Evolutionary conservation across 1,140 invertebrate genomes (phyloP), one percentile per base, ranked within the genome.

Genomic region (Diuraphis noxia): DNA sequence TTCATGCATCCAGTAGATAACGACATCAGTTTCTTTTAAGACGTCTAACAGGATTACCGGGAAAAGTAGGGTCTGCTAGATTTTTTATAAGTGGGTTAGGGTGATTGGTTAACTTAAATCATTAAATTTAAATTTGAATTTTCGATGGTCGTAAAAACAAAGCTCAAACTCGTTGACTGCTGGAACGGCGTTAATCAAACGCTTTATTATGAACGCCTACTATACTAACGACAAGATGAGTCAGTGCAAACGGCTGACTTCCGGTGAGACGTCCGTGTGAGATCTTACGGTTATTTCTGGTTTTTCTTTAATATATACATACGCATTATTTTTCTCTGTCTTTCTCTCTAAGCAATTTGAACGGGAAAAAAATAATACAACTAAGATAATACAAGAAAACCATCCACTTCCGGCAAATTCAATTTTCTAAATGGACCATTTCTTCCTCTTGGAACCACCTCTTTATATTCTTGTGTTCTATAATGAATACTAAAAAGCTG

Each of bases 381-480:
- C 41, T 86, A 49, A 49, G 84, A 86, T 86, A 52, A 52, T 52
- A 86, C 46, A 52, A 25, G 46, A 36, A 38, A 86, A 36, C 85
- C 43, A 86, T 23, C 85, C 46, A 52, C 85, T 79, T 34, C 56
- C 72, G 88, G 41, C n/a, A 72, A 79, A 89, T 77, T 40, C 88
- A 72, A 89, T 89, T 72, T 77, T 77, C 88, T 79, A 77, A 89
- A 89, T 89, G 56, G 72, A 77, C 88, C 43, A 77, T 89, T 63
- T 89, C 56, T 72, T 89, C 34, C 10, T 77, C 5, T 77, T 30
- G 36, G 30, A 72, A n/a, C 84, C 30, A n/a, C n/a, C 41, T 36
- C 46, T 86, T 86, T 52, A 38, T 52, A 52, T 25, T 52, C 85
- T 52, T 52, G 38, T 52, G 36, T 25, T 52, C 85, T 86, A 13